These are phyloP conservation scores for Empis livida DNA, from an alignment of 2,888 invertebrate genomes.

Conservation along the genomic window DNA sequence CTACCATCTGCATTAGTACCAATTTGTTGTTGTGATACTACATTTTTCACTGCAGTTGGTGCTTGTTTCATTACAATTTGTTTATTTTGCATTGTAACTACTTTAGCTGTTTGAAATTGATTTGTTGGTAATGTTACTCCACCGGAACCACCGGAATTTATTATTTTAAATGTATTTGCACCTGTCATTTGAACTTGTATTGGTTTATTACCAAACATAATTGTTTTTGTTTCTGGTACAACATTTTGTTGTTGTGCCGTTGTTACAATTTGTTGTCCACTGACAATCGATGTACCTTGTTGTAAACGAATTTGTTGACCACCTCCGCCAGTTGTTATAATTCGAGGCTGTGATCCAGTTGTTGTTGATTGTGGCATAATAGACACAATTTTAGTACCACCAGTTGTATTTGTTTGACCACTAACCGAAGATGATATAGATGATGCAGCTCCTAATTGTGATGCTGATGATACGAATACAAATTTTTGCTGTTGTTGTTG, in stretches of 20 bases:
- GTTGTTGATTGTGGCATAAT: background rate
- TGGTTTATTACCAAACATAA: background rate
- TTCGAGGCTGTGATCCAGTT: background rate
- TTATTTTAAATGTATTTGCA: background rate
- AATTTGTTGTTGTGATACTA: background rate
- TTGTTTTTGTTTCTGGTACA: background rate
- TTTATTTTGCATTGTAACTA: background rate
- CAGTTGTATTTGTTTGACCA: background rate
- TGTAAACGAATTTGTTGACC: background rate
- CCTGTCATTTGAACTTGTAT: background rate
- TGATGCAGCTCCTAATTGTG: background rate
- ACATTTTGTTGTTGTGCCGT: too few species aligned
- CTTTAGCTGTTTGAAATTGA: background rate
- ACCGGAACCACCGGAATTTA: background rate
- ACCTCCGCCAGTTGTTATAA: background rate
- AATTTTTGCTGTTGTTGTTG: background rate
- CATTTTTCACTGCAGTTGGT: background rate
- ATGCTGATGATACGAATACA: background rate
- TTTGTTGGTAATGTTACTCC: background rate
- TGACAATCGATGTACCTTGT: too few species aligned
- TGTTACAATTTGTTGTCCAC: too few species aligned
- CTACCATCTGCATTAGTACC: too few species aligned
- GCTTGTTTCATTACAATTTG: background rate
- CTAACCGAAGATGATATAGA: background rate
- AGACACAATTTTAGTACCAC: background rate